phyloP scores from a whole-genome alignment of 2,113 vertebrate genomes.

The Onychorhynchus coronatus region DNA sequence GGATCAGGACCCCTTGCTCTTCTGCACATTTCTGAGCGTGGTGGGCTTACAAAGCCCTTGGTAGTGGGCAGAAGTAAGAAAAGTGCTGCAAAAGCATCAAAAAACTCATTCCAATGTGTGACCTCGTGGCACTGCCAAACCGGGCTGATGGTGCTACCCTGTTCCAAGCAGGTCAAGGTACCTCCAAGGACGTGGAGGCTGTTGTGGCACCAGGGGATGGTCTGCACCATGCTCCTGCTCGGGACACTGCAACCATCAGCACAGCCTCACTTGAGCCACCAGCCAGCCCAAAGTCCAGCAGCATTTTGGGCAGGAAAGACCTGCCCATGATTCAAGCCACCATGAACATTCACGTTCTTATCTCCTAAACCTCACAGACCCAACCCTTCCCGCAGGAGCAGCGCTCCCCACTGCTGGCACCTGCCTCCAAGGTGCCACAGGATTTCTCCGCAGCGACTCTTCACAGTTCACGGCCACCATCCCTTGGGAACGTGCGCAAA shows the following conservation, averaged over 20 bases:
- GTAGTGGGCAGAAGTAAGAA: background rate
- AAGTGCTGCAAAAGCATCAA: background rate
- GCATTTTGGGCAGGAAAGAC: background rate
- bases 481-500: conserved; percentile 17
- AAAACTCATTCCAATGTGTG: background rate
- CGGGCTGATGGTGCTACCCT: accelerated
- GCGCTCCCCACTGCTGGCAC: background rate
- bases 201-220: background rate
- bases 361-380: background rate
- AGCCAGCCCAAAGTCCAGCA: background rate
- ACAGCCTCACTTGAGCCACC: accelerated
- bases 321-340: background rate
- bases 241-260: accelerated
- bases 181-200: accelerated
- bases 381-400: background rate
- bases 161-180: background rate
- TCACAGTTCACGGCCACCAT: conserved; percentile 37
- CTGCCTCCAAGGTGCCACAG: background rate
- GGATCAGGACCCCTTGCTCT: background rate
- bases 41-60: background rate
- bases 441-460: conserved; percentile 25
- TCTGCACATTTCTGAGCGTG: accelerated
- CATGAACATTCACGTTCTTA: background rate
- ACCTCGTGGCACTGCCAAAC: background rate
- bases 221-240: background rate